Conservation (phyloP, 2,113 vertebrate genomes). For the Urocynchramus pylzowi region DNA sequence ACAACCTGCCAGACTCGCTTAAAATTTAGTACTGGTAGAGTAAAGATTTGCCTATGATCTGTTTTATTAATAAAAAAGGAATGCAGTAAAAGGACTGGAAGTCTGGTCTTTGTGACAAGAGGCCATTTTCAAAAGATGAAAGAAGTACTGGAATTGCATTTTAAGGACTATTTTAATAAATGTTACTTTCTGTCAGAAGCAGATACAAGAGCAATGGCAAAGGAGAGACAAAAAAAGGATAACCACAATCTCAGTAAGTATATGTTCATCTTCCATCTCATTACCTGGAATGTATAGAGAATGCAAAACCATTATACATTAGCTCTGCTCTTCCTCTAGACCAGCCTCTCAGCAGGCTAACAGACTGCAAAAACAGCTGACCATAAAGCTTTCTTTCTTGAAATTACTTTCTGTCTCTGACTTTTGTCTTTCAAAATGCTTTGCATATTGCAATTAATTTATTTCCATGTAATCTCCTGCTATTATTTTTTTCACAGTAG, state of each 20-base stretch:
- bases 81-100: not conserved
- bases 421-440: not conserved
- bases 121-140: not conserved
- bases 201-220: slow-evolving; percentile 89
- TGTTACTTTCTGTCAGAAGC: slow-evolving; percentile 80
- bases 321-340: not conserved
- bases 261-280: not conserved
- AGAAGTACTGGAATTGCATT: not conserved
- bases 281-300: not conserved
- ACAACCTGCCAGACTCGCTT: not conserved
- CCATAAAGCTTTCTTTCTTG: not conserved
- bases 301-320: not conserved
- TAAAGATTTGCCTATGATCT: not conserved
- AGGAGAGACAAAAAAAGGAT: slow-evolving; percentile 98
- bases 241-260: slow-evolving; percentile 97
- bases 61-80: not conserved
- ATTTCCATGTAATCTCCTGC: not conserved
- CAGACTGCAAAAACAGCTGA: not conserved
- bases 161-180: slow-evolving; percentile 40
- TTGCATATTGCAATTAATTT: not conserved
- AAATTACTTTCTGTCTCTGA: not conserved
- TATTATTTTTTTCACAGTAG: not conserved
- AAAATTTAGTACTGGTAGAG: not conserved
- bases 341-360: not conserved
- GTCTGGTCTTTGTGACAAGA: not conserved